These are phyloP conservation scores for Clinocottus analis DNA, from an alignment of 2,113 vertebrate species.

Conservation along the genomic window DNA sequence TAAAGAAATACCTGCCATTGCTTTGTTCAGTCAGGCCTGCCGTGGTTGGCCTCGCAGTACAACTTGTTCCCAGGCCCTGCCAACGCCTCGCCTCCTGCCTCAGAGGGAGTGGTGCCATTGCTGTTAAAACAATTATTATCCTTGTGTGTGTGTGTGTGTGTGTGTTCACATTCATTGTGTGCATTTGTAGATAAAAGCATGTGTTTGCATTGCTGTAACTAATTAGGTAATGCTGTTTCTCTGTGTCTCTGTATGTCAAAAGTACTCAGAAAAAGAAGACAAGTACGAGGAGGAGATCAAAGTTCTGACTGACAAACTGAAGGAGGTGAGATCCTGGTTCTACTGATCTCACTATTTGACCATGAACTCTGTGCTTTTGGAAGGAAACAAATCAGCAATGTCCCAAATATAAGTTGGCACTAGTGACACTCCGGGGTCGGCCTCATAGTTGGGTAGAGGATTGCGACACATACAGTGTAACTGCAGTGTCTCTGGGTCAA, in stretches of 20 bases:
- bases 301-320: slow-evolving; percentile 97
- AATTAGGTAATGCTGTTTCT: slow-evolving; percentile 29
- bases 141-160: not conserved
- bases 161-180: not conserved
- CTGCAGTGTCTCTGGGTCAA: not conserved
- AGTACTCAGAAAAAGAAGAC: slow-evolving; percentile 99
- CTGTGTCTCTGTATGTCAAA: slow-evolving; percentile 59
- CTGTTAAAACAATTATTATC: not conserved
- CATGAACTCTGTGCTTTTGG: not conserved
- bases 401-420: not conserved
- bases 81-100: slow-evolving; percentile 19
- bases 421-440: not conserved
- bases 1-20: not conserved
- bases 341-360: not conserved
- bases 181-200: not conserved
- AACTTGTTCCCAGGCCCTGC: slow-evolving; percentile 32
- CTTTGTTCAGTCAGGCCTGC: slow-evolving; percentile 22
- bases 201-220: not conserved
- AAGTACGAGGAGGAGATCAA: slow-evolving; percentile 99
- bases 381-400: not conserved
- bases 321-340: slow-evolving; percentile 87
- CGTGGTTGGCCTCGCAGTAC: slow-evolving; percentile 18
- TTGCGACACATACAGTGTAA: not conserved
- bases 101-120: slow-evolving; percentile 13
- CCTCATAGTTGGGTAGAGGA: not conserved